Evolutionary conservation across 2,888 invertebrate genomes (phyloP).

Genomic region (Himalopsyche anomala): DNA sequence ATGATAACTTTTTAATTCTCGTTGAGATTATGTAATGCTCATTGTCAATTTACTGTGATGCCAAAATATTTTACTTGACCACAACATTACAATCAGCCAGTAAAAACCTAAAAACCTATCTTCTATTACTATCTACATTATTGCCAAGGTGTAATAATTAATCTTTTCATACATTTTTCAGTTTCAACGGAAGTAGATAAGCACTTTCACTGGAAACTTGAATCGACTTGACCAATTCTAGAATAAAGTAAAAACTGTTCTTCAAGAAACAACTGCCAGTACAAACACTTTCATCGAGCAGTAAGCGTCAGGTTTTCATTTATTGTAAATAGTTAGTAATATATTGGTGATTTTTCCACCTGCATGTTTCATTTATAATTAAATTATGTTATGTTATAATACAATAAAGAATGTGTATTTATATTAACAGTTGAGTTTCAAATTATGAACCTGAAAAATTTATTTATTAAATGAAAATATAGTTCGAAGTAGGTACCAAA

Average conservation of each 20-base stretch:
- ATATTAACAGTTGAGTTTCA: constrained; percentile 12
- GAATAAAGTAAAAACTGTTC: constrained; percentile 26
- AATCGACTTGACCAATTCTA: constrained; percentile 22
- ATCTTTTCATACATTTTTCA: neutral
- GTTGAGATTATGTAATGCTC: no score
- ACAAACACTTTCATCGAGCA: constrained; percentile 28
- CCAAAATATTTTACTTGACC: no score
- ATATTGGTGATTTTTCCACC: constrained; percentile 30
- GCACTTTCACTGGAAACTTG: constrained; percentile 28
- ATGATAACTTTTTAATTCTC: no score
- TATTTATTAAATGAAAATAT: constrained; percentile 17
- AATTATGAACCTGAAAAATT: neutral
- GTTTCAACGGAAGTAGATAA: constrained; percentile 21
- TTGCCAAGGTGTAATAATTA: neutral
- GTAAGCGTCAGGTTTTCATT: constrained; percentile 20
- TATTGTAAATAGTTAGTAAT: constrained; percentile 34
- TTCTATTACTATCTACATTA: no score
- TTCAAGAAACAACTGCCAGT: constrained; percentile 31
- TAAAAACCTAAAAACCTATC: no score
- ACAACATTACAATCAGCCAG: no score
- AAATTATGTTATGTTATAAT: constrained; percentile 26
- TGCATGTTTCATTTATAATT: constrained; percentile 22
- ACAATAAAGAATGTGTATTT: constrained; percentile 34
- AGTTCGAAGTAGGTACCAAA: no score
- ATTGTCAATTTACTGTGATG: no score